Percentiles rank a stretch among this genome's conserved stretches.
Evolutionary conservation across 2,113 vertebrate genomes (phyloP).

Genomic region (Actenoides hombroni): DNA sequence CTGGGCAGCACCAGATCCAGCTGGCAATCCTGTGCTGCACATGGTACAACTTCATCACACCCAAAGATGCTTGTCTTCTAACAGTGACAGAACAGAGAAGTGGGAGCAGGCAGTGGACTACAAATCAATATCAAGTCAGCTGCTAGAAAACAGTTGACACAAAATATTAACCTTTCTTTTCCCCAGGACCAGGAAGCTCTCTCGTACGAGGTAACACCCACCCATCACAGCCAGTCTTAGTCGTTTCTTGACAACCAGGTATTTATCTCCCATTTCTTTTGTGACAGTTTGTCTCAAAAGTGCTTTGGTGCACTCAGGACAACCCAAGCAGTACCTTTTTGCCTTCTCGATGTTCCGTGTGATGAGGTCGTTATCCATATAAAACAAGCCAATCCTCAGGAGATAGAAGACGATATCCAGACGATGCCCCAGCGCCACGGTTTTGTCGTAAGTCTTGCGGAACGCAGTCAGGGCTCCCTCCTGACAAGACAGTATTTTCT

Average conservation of each 20-base stretch:
- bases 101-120: background rate
- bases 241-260: background rate
- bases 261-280: background rate
- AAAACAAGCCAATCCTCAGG: constrained; percentile 94
- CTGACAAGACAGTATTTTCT: constrained; percentile 68
- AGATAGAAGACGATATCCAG: constrained; percentile 98
- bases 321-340: constrained; percentile 83
- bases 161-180: background rate
- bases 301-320: background rate
- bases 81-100: background rate
- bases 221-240: background rate
- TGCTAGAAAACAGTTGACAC: background rate
- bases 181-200: background rate
- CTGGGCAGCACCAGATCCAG: background rate
- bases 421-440: constrained; percentile 92
- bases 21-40: background rate
- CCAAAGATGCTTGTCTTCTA: background rate
- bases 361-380: constrained; percentile 99
- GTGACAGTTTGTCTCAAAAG: background rate
- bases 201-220: background rate
- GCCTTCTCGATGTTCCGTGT: constrained; percentile 97
- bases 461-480: constrained; percentile 93
- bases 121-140: background rate
- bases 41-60: background rate
- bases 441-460: constrained; percentile 97